These are phyloP conservation scores for Caenorhabditis plicata DNA, from an alignment of 2,888 invertebrate species.

Conservation along the genomic window DNA sequence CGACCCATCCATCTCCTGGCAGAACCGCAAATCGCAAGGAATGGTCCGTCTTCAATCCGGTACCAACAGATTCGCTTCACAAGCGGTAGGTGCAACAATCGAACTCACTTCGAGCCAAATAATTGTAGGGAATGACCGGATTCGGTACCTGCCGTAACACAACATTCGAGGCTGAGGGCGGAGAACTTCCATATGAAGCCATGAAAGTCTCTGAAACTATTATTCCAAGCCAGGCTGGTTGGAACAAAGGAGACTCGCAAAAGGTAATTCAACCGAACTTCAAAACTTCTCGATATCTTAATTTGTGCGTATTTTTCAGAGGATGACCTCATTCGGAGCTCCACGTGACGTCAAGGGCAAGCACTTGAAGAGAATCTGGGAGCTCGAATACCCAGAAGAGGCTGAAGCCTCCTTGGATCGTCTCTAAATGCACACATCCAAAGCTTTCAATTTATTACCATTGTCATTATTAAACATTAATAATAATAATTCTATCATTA, in stretches of 20 bases:
- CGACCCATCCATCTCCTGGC: conserved; percentile 63
- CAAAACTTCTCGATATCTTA: not conserved
- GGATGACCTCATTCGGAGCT: conserved; percentile 64
- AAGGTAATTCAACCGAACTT: conserved; percentile 60
- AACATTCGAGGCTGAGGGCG: conserved; percentile 64
- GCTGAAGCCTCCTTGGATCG: conserved; percentile 60
- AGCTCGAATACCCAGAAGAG: conserved; percentile 62
- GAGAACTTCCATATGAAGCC: conserved; percentile 65
- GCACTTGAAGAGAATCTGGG: conserved; percentile 65
- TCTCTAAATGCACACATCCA: conserved; percentile 47
- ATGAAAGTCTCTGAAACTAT: conserved; percentile 64
- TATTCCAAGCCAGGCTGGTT: conserved; percentile 65
- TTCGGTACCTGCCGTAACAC: conserved; percentile 62
- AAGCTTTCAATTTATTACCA: not conserved
- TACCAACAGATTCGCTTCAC: conserved; percentile 64
- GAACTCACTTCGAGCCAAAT: not conserved
- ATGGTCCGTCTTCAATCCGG: conserved; percentile 64
- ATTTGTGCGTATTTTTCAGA: conserved; percentile 22
- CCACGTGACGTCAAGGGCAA: conserved; percentile 65
- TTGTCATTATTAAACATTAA: too few species aligned
- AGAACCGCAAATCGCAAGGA: conserved; percentile 63
- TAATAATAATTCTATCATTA: too few species aligned
- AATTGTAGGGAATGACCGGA: conserved; percentile 48
- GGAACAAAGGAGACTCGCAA: conserved; percentile 66
- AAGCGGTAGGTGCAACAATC: conserved; percentile 37